A percentile compares a stretch with the other conserved stretches of the same genome.
These are phyloP conservation scores for Taurulus bubalis DNA, from an alignment of 2,113 vertebrate species.

Conservation along the genomic window DNA sequence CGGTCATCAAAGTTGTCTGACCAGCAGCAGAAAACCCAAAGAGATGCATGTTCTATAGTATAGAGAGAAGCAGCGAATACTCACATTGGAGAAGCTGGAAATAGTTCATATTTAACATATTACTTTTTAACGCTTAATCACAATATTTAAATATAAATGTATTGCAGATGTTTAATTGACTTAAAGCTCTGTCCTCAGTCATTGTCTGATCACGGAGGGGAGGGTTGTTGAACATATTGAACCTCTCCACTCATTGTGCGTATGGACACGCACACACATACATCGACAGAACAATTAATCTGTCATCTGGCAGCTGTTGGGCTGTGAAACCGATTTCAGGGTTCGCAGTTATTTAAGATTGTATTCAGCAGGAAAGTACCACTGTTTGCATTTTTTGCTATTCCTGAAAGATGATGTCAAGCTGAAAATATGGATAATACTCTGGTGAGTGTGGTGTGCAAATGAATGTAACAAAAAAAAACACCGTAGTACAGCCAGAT, in stretches of 20 bases:
- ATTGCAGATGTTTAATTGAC: not conserved
- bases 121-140: not conserved
- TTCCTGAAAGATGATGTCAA: not conserved
- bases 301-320: conserved; percentile 24
- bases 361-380: not conserved
- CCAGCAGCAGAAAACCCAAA: not conserved
- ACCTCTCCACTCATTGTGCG: not conserved
- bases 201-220: not conserved
- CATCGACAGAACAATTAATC: conserved; percentile 5
- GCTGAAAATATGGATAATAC: not conserved
- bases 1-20: not conserved
- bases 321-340: conserved; percentile 56
- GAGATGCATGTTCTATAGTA: not conserved
- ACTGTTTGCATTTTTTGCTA: not conserved
- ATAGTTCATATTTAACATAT: not conserved
- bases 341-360: conserved; percentile 40
- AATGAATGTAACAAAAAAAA: not conserved
- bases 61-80: not conserved
- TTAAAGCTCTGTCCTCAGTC: not conserved
- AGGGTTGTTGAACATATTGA: not conserved
- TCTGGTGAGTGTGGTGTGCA: not conserved
- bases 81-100: not conserved
- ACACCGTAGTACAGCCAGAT: not conserved
- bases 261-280: not conserved
- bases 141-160: not conserved